These are phyloP conservation scores for Volucella bombylans DNA, from an alignment of 2,888 invertebrate genomes.

Conservation along the genomic window DNA sequence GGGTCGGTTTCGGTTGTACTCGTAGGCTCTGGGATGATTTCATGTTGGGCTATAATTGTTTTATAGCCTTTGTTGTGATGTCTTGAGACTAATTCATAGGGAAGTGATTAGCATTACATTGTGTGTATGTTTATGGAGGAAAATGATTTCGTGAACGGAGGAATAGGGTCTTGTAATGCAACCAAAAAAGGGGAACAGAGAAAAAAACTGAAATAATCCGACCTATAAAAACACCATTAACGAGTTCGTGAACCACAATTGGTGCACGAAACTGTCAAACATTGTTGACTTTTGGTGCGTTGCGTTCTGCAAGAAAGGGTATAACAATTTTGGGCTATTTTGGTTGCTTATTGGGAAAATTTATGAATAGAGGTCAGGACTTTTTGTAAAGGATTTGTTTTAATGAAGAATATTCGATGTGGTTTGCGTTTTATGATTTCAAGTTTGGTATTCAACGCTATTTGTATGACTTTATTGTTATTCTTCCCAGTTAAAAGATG, in stretches of 20 bases:
- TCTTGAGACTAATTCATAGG: not conserved
- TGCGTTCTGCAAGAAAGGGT: not conserved
- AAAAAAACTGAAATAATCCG: slow-evolving; percentile 1
- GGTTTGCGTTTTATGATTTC: too few species aligned
- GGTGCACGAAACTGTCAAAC: slow-evolving; percentile 51
- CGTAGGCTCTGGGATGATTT: too few species aligned
- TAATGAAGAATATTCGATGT: not conserved
- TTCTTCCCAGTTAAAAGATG: too few species aligned
- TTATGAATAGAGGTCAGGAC: slow-evolving; percentile 1
- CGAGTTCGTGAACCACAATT: slow-evolving; percentile 23
- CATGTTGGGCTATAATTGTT: slow-evolving; percentile 6
- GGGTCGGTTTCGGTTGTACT: slow-evolving; percentile 47
- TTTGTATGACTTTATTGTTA: too few species aligned
- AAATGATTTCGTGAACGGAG: slow-evolving; percentile 23
- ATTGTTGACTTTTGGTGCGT: slow-evolving; percentile 11
- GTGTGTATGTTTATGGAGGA: slow-evolving; percentile 17
- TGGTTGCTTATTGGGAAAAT: not conserved
- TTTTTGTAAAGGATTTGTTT: not conserved
- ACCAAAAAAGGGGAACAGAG: not conserved
- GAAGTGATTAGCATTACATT: slow-evolving; percentile 45
- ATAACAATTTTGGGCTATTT: not conserved
- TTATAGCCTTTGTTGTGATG: slow-evolving; percentile 36
- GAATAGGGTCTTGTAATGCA: slow-evolving; percentile 20
- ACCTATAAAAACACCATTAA: slow-evolving; percentile 33
- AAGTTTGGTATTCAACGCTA: too few species aligned